Base-by-base conservation (phyloP, 2,888 invertebrate species). In the Agonopterix heracliana region DNA sequence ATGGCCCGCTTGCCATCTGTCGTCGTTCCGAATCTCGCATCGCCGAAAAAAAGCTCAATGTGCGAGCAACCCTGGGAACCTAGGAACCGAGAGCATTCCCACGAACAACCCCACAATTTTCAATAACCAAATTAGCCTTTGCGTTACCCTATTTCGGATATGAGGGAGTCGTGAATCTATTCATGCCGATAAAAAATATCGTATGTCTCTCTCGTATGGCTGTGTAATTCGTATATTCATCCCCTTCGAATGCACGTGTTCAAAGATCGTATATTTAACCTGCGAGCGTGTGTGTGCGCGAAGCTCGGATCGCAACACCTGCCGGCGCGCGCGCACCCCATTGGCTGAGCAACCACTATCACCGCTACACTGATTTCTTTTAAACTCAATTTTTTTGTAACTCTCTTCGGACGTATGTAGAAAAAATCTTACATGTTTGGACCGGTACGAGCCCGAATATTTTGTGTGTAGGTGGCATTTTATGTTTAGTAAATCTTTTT, bases 51-150 rank as follows among this genome's bases (percentile, higher is more conserved):
- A 86, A 83, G 59, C 84, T 81, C 82, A 86, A 86, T 86, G 84
- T 86, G 88, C 84, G 81, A 77, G 77, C 85, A 81, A 83, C 89
- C 89, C 89, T 92, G 92, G 92, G 92, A 92, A 92, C 91, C 89
- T 78, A 82, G 83, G 82, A 84, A 80, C 87, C 80, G 77, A 83
- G 80, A 84, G 88, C 89, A 90, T 92, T 92, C 92, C 91, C 92
- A 92, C 92, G 91, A 90, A 84, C 88, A 82, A 89, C 89, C 89
- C 89, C 89, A 85, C 87, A 84, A 87, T 87, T 85, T 86, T 84
- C 88, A 88, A 89, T 89, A 89, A 89, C 88, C 89, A 89, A 89
- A 89, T 89, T 89, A 89, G 88, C 87, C 86, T 88, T 89, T 87
- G 85, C 88, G 88, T 89, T 89, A 89, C 89, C 89, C 89, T 86